A percentile compares a stretch with the other conserved stretches of the same genome.
Conservation (phyloP, 2,797 vertebrate species). For the Peromyscus melanophrys region DNA sequence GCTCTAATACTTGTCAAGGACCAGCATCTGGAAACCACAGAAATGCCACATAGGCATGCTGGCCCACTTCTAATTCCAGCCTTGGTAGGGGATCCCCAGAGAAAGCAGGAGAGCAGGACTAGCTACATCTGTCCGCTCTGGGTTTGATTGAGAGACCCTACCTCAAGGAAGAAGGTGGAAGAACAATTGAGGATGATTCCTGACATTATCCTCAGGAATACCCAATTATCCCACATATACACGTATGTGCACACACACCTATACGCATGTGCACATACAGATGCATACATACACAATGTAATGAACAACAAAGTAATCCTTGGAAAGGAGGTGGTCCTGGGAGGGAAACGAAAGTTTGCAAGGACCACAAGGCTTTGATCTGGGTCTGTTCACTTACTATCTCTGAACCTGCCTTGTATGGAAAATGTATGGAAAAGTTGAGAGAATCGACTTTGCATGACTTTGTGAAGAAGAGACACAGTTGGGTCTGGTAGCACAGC, state of each 20-base stretch:
- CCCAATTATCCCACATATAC: background rate
- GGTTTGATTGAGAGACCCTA: background rate
- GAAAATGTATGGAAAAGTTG: no score
- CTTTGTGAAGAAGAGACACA: background rate
- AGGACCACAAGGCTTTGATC: accelerated
- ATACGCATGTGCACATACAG: background rate
- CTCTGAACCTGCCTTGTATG: background rate
- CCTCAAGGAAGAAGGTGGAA: background rate
- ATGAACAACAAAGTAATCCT: background rate
- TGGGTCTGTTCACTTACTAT: no score
- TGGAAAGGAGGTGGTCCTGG: background rate
- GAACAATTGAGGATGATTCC: background rate
- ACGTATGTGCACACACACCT: no score
- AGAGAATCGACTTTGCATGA: background rate
- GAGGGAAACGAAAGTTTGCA: background rate
- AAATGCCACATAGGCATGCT: background rate
- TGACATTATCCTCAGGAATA: background rate
- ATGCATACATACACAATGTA: no score
- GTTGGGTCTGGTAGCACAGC: background rate
- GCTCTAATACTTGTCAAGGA: background rate
- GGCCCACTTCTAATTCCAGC: background rate
- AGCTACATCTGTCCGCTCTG: background rate
- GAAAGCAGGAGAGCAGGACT: background rate
- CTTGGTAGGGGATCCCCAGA: background rate
- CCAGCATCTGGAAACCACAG: background rate